Evolutionary conservation across 2,797 vertebrate genomes (phyloP).

Genomic region (Holocentrus rufus): DNA sequence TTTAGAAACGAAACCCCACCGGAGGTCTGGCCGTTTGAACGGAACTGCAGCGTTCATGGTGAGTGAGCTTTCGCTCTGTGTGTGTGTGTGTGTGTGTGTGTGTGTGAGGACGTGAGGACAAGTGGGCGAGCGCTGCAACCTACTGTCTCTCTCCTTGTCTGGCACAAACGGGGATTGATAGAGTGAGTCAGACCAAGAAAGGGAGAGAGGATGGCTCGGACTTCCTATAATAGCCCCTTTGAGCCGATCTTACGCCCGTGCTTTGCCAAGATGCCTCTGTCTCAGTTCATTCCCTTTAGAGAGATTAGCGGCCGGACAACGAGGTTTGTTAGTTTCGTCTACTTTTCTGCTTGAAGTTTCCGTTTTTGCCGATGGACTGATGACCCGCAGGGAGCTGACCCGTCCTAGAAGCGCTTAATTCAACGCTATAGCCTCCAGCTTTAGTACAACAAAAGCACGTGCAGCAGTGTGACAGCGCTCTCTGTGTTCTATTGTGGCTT

Average conservation of each 20-base stretch:
- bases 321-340: not conserved
- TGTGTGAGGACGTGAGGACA: conserved; percentile 18
- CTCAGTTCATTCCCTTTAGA: conserved; percentile 6
- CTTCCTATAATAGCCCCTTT: conserved; percentile 63
- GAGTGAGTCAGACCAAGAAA: conserved; percentile 38
- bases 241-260: conserved; percentile 7
- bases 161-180: conserved; percentile 51
- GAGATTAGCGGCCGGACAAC: conserved; percentile 6
- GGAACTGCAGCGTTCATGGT: conserved; percentile 86
- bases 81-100: not conserved
- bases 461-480: conserved; percentile 14
- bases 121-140: conserved; percentile 30
- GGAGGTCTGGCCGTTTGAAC: conserved; percentile 73
- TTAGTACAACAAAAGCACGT: conserved; percentile 35
- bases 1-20: conserved; percentile 54
- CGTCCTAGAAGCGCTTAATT: not conserved
- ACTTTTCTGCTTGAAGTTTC: not conserved
- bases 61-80: conserved; percentile 69
- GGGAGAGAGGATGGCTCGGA: conserved; percentile 51
- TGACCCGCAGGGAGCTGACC: not conserved
- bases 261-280: not conserved
- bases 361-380: not conserved
- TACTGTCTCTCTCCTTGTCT: conserved; percentile 49
- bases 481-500: conserved; percentile 20
- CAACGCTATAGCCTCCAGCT: not conserved